phyloP scores from a whole-genome alignment of 2,797 vertebrate species.

The Melanotaenia parkinsoni region DNA sequence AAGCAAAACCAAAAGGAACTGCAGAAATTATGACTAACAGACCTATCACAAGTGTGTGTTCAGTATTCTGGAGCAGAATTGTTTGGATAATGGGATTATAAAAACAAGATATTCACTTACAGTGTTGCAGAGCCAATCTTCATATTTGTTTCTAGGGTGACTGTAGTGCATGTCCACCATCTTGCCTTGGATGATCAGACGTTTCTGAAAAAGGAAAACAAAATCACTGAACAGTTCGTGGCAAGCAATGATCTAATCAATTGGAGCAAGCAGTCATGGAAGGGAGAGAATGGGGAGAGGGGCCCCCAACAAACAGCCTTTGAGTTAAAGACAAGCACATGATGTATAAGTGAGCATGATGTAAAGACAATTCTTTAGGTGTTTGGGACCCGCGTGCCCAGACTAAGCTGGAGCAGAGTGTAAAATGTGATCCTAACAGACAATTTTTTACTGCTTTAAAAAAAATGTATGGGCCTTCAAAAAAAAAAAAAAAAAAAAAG shows the following conservation, averaged over 20 bases:
- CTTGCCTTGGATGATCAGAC: slow-evolving; percentile 96
- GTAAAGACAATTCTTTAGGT: slow-evolving; percentile 75
- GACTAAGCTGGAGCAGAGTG: slow-evolving; percentile 86
- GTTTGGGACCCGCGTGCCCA: slow-evolving; percentile 89
- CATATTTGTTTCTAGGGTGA: slow-evolving; percentile 97
- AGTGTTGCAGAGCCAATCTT: slow-evolving; percentile 99
- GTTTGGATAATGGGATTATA: slow-evolving; percentile 22
- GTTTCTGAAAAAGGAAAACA: slow-evolving; percentile 93
- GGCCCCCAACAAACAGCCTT: slow-evolving; percentile 82
- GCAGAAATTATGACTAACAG: slow-evolving; percentile 28
- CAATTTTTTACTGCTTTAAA: slow-evolving; percentile 50
- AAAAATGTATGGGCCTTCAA: slow-evolving; percentile 60
- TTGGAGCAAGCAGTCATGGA: slow-evolving; percentile 94
- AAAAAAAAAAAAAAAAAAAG: slow-evolving; percentile 40
- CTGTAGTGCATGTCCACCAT: slow-evolving; percentile 98
- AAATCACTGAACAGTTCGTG: slow-evolving; percentile 83
- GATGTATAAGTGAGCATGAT: slow-evolving; percentile 75
- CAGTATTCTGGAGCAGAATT: slow-evolving; percentile 31
- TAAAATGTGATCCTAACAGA: slow-evolving; percentile 77
- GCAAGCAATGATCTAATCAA: slow-evolving; percentile 78
- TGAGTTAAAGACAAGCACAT: slow-evolving; percentile 80
- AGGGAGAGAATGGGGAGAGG: slow-evolving; percentile 83
- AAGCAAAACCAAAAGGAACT: slow-evolving; percentile 37
- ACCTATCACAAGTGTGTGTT: slow-evolving; percentile 26
- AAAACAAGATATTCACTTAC: slow-evolving; percentile 80